These are phyloP conservation scores for Monopis laevigella DNA, from an alignment of 2,888 invertebrate genomes.

Conservation along the genomic window DNA sequence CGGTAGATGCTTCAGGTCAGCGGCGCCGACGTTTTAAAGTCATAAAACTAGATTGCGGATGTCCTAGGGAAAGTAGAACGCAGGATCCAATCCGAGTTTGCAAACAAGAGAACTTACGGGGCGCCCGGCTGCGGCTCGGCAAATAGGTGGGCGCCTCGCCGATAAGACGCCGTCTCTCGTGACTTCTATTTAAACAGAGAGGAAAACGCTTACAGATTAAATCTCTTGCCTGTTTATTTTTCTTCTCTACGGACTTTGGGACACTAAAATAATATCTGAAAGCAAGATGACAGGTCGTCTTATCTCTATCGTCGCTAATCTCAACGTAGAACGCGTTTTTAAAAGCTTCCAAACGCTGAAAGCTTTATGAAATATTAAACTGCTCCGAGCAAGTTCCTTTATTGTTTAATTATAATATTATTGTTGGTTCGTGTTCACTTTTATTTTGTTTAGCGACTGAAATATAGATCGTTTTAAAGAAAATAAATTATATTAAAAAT, in stretches of 20 bases:
- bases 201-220: constrained; percentile 57
- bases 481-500: no score
- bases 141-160: constrained; percentile 49
- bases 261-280: constrained; percentile 40
- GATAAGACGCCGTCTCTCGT: constrained; percentile 56
- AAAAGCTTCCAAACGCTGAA: constrained; percentile 25
- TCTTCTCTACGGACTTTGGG: constrained; percentile 36
- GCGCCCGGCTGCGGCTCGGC: constrained; percentile 35
- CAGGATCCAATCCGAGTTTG: constrained; percentile 64
- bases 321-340: constrained; percentile 44
- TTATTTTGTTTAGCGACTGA: no score
- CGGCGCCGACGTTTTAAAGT: constrained; percentile 52
- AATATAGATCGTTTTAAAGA: no score
- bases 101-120: constrained; percentile 63
- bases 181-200: constrained; percentile 61
- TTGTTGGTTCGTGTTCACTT: no score
- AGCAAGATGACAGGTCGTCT: constrained; percentile 47
- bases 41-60: constrained; percentile 62
- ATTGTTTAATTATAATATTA: no score
- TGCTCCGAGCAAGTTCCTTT: no score
- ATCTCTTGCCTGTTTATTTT: constrained; percentile 55
- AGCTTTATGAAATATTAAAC: constrained; percentile 34
- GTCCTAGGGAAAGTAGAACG: constrained; percentile 58
- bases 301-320: constrained; percentile 47
- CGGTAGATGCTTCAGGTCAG: constrained; percentile 33